phyloP scores from a whole-genome alignment of 1,140 invertebrate genomes.

The Procambarus virginalis region DNA sequence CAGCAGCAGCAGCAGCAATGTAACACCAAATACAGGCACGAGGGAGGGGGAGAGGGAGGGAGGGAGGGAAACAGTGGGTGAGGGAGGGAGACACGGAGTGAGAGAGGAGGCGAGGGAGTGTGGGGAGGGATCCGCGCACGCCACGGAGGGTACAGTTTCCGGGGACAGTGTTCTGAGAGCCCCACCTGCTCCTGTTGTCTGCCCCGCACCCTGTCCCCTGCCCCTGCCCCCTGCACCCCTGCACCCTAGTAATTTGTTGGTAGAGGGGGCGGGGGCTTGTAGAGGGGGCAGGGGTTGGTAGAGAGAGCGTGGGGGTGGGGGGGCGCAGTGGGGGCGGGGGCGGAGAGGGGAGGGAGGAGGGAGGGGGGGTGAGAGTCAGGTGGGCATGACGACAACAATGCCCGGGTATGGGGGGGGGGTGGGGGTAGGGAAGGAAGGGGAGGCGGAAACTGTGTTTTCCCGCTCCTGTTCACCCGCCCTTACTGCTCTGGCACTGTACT shows the following conservation, averaged over 20 bases:
- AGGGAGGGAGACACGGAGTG: background rate
- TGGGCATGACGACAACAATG: slow-evolving; percentile 34
- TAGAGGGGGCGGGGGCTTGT: too few relatives aligned
- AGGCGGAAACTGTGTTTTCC: too few relatives aligned
- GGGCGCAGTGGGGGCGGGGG: too few relatives aligned
- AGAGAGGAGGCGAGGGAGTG: background rate
- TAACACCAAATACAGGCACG: background rate
- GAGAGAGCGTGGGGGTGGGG: too few relatives aligned
- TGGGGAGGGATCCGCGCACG: background rate
- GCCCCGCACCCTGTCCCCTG: background rate
- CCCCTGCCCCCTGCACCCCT: background rate
- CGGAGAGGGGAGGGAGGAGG: too few relatives aligned
- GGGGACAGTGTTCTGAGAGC: background rate
- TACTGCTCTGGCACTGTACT: too few relatives aligned
- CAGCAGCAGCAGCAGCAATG: too few relatives aligned
- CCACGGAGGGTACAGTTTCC: slow-evolving; percentile 7
- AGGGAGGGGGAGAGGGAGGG: slow-evolving; percentile 2
- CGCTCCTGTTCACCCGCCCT: too few relatives aligned
- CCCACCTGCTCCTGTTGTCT: background rate
- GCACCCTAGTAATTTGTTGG: background rate
- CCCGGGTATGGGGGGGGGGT: background rate
- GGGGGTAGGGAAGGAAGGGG: too few relatives aligned
- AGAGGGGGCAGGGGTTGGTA: too few relatives aligned
- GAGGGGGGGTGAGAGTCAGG: slow-evolving; percentile 21
- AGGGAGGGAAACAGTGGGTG: background rate